Evolutionary conservation across 1,140 invertebrate species (phyloP), one percentile per base, ranked within the genome.

Genomic region (Colletes gigas): DNA sequence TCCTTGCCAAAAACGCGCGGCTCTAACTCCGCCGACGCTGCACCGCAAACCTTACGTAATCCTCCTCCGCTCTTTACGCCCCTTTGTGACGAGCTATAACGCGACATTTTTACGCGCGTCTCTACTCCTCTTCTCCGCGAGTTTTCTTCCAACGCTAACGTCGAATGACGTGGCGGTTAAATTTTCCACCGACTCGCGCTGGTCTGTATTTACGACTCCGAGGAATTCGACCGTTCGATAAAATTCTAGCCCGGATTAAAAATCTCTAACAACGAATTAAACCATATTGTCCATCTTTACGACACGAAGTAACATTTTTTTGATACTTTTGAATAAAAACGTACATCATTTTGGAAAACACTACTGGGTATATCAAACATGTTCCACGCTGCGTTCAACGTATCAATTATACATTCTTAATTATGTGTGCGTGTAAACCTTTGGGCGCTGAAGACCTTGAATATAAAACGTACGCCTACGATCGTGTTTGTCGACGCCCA

Each of bases 1-100:
- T 67, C 52, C 44, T 50, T 84, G 85, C 87, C 89, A 84, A 85
- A 89, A 89, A 82, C 82, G 70, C 70, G 67, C 30, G 67, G 67
- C 83, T 75, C 60, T 73, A 77, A 81, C 77, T 83, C 39, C 54
- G 30, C 75, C 55, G 50, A 44, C 54, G 21, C 44, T 60, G 44
- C 44, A 62, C 21, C 30, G n/a, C 30, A 63, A 63, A 17, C 21
- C 63, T 89, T 89, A 89, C 76, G 76, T 88, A 89, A 89, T 60
- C 44, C 44, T 1, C 15, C 54, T 47, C 55, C 19, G 7, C 12
- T 15, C 15, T 1, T 41, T 12, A 12, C 30, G 30, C 15, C 55
- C 8, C 39, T 55, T n/a, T 14, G 0, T 17, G n/a, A 12, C 41
- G 55, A 39, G n/a, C 59, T 15, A 14, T 50, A 6, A 30, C 71